Conservation (phyloP, 2,113 vertebrate species). For the Halichoerus grypus region DNA sequence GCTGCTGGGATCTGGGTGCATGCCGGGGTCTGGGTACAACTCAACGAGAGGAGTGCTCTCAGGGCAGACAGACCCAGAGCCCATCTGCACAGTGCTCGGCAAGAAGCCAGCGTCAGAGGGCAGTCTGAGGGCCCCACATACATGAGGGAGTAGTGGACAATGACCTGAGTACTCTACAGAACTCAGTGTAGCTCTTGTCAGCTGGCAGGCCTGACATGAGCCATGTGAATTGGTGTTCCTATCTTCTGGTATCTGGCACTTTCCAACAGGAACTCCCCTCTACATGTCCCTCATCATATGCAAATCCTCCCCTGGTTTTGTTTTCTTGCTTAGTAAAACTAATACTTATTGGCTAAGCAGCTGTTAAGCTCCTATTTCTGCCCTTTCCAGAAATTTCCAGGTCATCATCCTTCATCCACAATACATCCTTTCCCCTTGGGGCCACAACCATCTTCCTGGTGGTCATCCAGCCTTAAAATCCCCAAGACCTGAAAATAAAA, state of each 20-base stretch:
- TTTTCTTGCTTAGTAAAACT: not conserved
- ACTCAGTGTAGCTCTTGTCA: not conserved
- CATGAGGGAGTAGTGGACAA: accelerated
- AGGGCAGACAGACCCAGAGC: not conserved
- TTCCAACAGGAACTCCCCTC: not conserved
- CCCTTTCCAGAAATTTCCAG: not conserved
- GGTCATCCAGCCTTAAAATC: not conserved
- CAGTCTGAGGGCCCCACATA: accelerated
- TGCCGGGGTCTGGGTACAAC: not conserved
- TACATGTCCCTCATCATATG: not conserved
- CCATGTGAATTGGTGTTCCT: not conserved
- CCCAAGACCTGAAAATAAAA: not conserved
- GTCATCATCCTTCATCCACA: not conserved
- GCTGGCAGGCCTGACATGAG: not conserved
- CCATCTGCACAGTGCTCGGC: not conserved
- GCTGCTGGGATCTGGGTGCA: not conserved
- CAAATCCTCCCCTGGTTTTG: not conserved
- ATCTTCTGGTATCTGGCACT: not conserved
- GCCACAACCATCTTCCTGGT: not conserved
- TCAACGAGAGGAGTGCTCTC: not conserved
- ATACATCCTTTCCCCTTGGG: not conserved
- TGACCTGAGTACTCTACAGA: not conserved
- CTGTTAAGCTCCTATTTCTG: not conserved
- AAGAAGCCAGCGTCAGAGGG: not conserved
- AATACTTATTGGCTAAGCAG: not conserved